A percentile compares a stretch with the other conserved stretches of the same genome.
Conservation (phyloP, 2,113 vertebrate species). For the Pogona vitticeps region DNA sequence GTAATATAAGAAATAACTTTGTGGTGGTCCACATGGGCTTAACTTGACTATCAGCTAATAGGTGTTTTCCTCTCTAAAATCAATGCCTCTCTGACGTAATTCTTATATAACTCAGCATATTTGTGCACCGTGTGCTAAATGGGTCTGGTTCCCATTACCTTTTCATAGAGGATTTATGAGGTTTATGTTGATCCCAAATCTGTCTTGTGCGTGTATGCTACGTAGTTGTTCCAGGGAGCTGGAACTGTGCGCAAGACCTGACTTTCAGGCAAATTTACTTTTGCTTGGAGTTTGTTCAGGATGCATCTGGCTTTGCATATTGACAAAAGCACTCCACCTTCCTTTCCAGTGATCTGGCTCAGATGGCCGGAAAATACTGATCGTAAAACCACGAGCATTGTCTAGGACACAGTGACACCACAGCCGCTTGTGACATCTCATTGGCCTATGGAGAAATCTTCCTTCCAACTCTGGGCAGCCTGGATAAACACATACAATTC, state of each 20-base stretch:
- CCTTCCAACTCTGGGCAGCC: background rate
- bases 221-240: background rate
- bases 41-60: conserved; percentile 28
- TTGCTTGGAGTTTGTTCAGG: background rate
- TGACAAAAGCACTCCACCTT: conserved; percentile 17
- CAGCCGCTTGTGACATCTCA: background rate
- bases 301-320: background rate
- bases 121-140: conserved; percentile 7
- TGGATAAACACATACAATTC: background rate
- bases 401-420: conserved; percentile 3
- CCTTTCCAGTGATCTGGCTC: background rate
- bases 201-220: conserved; percentile 10
- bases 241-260: background rate
- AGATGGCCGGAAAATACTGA: background rate
- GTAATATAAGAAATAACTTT: conserved; percentile 28
- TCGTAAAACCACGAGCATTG: conserved; percentile 6
- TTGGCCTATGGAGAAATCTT: background rate
- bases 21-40: background rate
- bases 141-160: conserved; percentile 27
- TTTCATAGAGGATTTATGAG: conserved; percentile 30
- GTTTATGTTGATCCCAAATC: conserved; percentile 22
- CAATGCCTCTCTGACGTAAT: conserved; percentile 18
- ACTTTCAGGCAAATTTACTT: conserved; percentile 26
- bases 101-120: conserved; percentile 13
- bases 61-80: conserved; percentile 25